Evolutionary conservation across 2,888 invertebrate species (phyloP).

Genomic region (Toxonevra muliebris): DNA sequence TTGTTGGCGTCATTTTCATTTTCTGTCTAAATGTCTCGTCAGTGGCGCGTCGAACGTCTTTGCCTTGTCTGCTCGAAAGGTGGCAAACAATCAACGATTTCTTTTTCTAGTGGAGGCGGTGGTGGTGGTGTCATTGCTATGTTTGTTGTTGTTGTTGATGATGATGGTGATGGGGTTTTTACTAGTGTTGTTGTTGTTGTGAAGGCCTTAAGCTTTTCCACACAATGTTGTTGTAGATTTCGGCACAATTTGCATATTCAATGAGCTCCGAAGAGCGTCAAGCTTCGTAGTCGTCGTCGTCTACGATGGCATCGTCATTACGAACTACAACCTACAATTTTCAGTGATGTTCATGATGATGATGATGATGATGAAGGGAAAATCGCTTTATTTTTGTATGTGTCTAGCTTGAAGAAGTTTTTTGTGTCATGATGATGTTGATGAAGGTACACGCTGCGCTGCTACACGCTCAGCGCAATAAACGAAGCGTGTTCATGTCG

Average conservation of each 20-base stretch:
- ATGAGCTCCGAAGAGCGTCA: slow-evolving; percentile 43
- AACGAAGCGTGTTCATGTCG: no score
- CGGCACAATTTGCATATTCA: slow-evolving; percentile 57
- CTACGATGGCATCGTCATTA: neutral
- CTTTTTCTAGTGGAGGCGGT: neutral
- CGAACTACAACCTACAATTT: neutral
- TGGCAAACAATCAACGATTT: slow-evolving; percentile 16
- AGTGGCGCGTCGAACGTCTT: slow-evolving; percentile 46
- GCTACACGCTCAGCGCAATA: no score
- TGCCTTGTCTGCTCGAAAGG: slow-evolving; percentile 40
- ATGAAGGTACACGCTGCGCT: no score
- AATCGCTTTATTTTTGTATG: no score
- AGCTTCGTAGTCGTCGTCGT: neutral
- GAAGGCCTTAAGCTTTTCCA: slow-evolving; percentile 32
- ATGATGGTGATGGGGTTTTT: slow-evolving; percentile 4
- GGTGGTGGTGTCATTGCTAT: neutral
- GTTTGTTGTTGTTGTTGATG: slow-evolving; percentile 8
- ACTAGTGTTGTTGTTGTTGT: neutral
- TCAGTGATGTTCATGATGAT: no score
- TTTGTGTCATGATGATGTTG: no score
- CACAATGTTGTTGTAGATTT: slow-evolving; percentile 43
- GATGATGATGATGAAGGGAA: no score
- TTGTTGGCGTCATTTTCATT: slow-evolving; percentile 32
- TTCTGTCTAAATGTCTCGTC: slow-evolving; percentile 43
- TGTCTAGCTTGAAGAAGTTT: no score